Evolutionary conservation across 2,113 vertebrate genomes (phyloP).

Genomic region (Chamaetylas fuelleborni): DNA sequence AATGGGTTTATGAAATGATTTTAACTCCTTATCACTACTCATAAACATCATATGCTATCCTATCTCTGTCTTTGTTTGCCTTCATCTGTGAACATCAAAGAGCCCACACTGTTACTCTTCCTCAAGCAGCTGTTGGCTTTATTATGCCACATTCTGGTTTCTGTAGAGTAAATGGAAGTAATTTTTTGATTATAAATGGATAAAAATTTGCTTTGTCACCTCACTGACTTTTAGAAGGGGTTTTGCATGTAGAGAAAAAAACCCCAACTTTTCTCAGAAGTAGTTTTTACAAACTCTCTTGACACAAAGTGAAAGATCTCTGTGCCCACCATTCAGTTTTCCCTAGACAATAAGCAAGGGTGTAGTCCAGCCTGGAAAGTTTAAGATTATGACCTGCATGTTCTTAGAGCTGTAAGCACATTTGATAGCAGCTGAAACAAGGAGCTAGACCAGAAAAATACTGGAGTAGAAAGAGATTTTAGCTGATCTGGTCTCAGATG

Average conservation of each 20-base stretch:
- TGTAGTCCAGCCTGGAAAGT: neutral
- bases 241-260: neutral
- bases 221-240: neutral
- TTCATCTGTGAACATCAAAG: neutral
- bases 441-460: neutral
- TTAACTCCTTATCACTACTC: neutral
- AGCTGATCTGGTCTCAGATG: neutral
- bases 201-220: neutral
- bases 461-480: neutral
- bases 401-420: neutral
- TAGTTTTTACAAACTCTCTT: neutral
- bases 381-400: neutral
- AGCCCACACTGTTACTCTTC: neutral
- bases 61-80: neutral
- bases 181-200: neutral
- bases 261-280: neutral
- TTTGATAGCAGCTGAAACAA: neutral
- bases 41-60: neutral
- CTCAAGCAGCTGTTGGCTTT: neutral
- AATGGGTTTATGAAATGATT: neutral
- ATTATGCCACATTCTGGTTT: slow-evolving; percentile 1
- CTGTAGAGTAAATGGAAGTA: neutral
- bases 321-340: neutral
- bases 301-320: neutral
- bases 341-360: neutral